Evolutionary conservation across 1,140 invertebrate species (phyloP), one percentile per base, ranked within the genome.

Genomic region (Drosophila ogumai): DNA sequence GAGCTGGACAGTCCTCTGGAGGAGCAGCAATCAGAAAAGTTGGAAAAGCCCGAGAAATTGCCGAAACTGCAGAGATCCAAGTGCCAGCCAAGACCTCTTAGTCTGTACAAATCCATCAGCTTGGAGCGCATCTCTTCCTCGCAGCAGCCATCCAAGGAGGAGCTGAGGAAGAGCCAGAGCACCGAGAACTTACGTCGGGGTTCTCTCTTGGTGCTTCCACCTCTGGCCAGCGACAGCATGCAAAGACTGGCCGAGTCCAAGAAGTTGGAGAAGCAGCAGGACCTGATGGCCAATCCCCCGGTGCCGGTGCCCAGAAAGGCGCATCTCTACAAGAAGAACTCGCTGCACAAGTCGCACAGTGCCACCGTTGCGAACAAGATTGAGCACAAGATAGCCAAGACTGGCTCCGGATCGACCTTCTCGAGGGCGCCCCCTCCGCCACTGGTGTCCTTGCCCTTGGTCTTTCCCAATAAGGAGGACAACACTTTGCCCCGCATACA

Each of bases 301-400:
- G 72, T 66, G 58, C 84, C 84, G 6, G 49, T 50, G 1, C 86
- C 85, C 1, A 61, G 85, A 7, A 61, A 64, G 12, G 68, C 54
- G 8, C 86, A 90, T 75, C 72, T 90, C n/a, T 90, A 80, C 59
- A 90, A 90, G 72, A 90, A 90, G 56, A 73, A 90, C 41, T 82
- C 79, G 22, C 54, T 90, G 56, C 60, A 81, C 47, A 90, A 90
- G 38, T 90, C 86, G 3, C 87, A 86, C 25, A 90, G 82, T 28
- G 81, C 86, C 22, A 90, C 82, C 6, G 81, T 75, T 0, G 75
- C 72, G 58, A 76, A 86, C 46, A 87, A 81, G 34, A 91, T 92
- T 17, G 88, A 92, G 73, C 86, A 86, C 55, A 91, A 85, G 71
- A 90, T 92, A 49, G 91, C 91, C 19, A 92, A 92, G 75, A 91